Conservation (phyloP, 92 coral and sea anemone species). For the Umimayanthus chanpuru region DNA sequence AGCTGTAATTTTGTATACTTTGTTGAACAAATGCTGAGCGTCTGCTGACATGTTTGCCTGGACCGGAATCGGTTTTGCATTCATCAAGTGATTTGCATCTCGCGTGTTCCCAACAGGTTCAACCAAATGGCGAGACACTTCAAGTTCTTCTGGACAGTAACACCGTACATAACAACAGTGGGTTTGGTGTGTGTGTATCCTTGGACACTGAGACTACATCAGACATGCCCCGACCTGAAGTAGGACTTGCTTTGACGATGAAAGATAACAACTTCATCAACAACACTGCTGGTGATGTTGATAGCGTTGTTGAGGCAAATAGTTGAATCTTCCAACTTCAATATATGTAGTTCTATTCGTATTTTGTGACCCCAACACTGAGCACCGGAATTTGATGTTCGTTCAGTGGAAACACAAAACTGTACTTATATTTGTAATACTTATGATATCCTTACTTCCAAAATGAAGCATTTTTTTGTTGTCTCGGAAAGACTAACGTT, state of each 20-base stretch:
- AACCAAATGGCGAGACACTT: conserved; percentile 51
- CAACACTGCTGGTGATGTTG: conserved; percentile 72
- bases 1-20: neutral
- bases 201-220: conserved; percentile 49
- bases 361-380: neutral
- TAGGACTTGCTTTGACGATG: conserved; percentile 64
- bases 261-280: conserved; percentile 70
- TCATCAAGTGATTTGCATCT: neutral
- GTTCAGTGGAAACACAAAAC: neutral
- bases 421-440: no score
- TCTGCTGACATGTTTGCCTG: no score
- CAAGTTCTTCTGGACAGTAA: conserved; percentile 68
- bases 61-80: neutral
- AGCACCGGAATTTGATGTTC: neutral
- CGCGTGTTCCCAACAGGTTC: conserved; percentile 44
- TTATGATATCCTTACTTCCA: neutral
- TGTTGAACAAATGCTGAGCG: no score
- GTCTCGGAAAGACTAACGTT: neutral
- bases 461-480: neutral
- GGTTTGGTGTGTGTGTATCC: conserved; percentile 79
- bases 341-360: neutral
- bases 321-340: neutral
- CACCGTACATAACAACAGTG: conserved; percentile 70
- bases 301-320: conserved; percentile 46
- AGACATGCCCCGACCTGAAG: conserved; percentile 51